phyloP scores from a whole-genome alignment of 2,113 vertebrate genomes.

The Sinocyclocheilus grahami region DNA sequence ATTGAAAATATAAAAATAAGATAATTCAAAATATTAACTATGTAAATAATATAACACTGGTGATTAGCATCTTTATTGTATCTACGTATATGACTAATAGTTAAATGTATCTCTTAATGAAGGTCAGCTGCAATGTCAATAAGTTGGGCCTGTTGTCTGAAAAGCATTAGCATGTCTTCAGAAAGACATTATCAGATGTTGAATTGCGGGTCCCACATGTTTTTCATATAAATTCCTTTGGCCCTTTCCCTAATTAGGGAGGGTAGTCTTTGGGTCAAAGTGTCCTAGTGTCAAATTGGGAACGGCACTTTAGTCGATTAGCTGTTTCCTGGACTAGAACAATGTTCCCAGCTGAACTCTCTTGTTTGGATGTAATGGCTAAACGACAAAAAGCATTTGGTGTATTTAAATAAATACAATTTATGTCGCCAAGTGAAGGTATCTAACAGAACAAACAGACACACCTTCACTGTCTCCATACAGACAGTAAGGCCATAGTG shows the following conservation, averaged over 20 bases:
- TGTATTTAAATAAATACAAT: background rate
- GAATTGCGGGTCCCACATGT: background rate
- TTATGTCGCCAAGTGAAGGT: background rate
- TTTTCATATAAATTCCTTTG: background rate
- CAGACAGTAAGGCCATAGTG: conserved; percentile 94
- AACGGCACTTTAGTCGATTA: background rate
- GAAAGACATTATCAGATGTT: background rate
- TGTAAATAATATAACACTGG: background rate
- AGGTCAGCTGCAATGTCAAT: background rate
- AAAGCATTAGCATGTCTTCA: background rate
- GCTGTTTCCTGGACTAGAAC: background rate
- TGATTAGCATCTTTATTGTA: background rate
- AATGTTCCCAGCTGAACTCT: background rate
- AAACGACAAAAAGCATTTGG: background rate
- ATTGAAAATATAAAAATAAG: background rate
- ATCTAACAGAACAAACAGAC: background rate
- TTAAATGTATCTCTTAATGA: background rate
- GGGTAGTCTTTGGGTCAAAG: background rate
- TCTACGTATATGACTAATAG: background rate
- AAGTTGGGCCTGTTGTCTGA: background rate
- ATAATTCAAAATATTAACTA: background rate
- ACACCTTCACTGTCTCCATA: conserved; percentile 10
- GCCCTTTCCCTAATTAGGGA: conserved; percentile 3
- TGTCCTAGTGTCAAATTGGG: background rate
- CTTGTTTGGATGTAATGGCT: background rate